Conservation (phyloP, 2,797 vertebrate species). For the Poeciliopsis gracilis region DNA sequence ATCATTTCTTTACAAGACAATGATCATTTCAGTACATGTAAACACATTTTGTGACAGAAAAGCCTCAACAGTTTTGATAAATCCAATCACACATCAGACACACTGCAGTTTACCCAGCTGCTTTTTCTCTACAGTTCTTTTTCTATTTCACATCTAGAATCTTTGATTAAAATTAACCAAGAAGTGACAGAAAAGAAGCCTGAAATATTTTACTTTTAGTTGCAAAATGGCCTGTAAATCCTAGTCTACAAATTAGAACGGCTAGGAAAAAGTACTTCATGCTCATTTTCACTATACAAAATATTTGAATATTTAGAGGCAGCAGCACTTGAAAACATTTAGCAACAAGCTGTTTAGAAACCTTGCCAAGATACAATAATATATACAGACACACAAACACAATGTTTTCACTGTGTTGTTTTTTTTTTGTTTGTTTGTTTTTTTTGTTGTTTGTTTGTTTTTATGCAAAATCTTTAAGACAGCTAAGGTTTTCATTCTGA, state of each 20-base stretch:
- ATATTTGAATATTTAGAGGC: conserved; percentile 64
- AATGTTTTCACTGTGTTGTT: conserved; percentile 26
- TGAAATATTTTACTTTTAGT: conserved; percentile 19
- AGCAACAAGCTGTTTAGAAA: conserved; percentile 67
- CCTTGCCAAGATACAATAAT: conserved; percentile 53
- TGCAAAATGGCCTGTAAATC: conserved; percentile 40
- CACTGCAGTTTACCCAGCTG: conserved; percentile 12
- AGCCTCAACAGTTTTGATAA: conserved; percentile 26
- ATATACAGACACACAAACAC: conserved; percentile 46
- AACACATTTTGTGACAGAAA: conserved; percentile 51
- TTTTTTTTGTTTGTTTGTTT: neutral
- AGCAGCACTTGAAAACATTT: conserved; percentile 67
- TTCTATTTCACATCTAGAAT: neutral
- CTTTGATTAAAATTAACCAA: conserved; percentile 24
- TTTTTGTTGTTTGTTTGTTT: conserved; percentile 27
- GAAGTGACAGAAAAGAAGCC: conserved; percentile 19
- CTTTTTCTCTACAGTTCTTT: conserved; percentile 23
- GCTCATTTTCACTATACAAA: conserved; percentile 63
- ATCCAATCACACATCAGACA: conserved; percentile 20
- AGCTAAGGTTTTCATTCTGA: conserved; percentile 70
- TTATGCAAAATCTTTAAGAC: conserved; percentile 77
- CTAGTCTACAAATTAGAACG: conserved; percentile 41
- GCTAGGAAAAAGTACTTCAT: conserved; percentile 63
- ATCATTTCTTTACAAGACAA: conserved; percentile 45
- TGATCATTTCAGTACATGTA: conserved; percentile 54